These are phyloP conservation scores for Prionailurus bengalensis DNA, from an alignment of 2,113 vertebrate genomes.

Conservation along the genomic window DNA sequence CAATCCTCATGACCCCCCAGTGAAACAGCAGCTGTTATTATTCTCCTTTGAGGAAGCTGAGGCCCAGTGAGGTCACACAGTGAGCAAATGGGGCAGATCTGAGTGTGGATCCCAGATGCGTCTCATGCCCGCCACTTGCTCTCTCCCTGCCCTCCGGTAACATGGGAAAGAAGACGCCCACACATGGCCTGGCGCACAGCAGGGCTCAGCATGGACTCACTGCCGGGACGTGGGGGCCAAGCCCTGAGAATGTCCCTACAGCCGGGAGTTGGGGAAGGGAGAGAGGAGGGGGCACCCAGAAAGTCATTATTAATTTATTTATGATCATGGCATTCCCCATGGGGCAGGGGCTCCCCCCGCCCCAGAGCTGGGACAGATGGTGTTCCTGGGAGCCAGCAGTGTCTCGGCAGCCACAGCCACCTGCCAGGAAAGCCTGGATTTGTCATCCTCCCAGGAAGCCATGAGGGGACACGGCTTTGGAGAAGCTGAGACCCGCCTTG, in stretches of 20 bases:
- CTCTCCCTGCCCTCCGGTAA: background rate
- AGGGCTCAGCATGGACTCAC: background rate
- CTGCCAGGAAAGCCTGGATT: constrained; percentile 63
- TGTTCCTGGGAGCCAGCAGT: constrained; percentile 72
- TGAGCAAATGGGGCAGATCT: background rate
- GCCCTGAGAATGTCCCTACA: background rate
- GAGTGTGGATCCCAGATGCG: background rate
- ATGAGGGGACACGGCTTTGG: constrained; percentile 12
- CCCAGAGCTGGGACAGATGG: constrained; percentile 74
- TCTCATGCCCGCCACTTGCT: background rate
- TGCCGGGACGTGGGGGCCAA: background rate
- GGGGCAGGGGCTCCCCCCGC: constrained; percentile 31
- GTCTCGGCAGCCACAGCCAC: constrained; percentile 70
- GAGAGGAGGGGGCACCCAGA: background rate
- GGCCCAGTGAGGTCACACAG: background rate
- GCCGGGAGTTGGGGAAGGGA: background rate
- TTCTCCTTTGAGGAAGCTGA: background rate
- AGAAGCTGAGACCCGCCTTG: constrained; percentile 38
- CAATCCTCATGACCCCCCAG: background rate
- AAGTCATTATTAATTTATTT: constrained; percentile 80
- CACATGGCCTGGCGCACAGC: background rate
- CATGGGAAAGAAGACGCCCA: background rate
- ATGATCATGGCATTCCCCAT: constrained; percentile 62
- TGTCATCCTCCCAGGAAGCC: constrained; percentile 73
- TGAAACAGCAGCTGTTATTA: background rate